Evolutionary conservation across 2,888 invertebrate genomes (phyloP).

Genomic region (Herminia tarsipennalis): DNA sequence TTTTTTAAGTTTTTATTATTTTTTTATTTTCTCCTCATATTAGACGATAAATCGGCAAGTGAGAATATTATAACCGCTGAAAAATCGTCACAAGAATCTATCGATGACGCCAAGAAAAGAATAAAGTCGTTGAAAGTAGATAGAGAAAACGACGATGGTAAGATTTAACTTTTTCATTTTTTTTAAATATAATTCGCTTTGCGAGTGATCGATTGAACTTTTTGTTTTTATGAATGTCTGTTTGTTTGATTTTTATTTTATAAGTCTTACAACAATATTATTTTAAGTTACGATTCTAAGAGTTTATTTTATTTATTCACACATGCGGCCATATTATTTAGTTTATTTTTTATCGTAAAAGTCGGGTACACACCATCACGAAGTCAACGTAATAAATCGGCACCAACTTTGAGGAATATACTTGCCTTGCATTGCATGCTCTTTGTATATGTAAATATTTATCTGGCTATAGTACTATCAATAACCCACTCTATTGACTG

Average conservation of each 20-base stretch:
- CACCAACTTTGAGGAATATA: conserved; percentile 79
- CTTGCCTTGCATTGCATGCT: conserved; percentile 64
- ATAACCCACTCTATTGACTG: background rate
- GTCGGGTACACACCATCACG: background rate
- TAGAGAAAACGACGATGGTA: conserved; percentile 81
- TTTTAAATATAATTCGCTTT: too few species aligned
- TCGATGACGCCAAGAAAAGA: conserved; percentile 77
- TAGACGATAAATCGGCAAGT: conserved; percentile 64
- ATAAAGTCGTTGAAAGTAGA: conserved; percentile 81
- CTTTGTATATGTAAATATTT: conserved; percentile 41
- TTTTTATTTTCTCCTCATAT: conserved; percentile 38
- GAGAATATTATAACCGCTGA: conserved; percentile 63
- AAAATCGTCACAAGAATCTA: conserved; percentile 71
- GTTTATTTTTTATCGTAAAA: conserved; percentile 25
- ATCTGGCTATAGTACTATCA: conserved; percentile 15
- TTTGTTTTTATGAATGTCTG: too few species aligned
- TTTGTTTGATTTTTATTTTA: conserved; percentile 13
- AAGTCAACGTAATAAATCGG: background rate
- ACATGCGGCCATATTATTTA: conserved; percentile 55
- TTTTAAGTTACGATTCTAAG: too few species aligned
- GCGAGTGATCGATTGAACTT: too few species aligned
- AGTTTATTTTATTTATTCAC: conserved; percentile 18
- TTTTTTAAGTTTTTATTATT: conserved; percentile 39
- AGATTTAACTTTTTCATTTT: conserved; percentile 48
- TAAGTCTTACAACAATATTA: conserved; percentile 2